These are phyloP conservation scores for Palythoa caribaeorum DNA, from an alignment of 92 coral and sea anemone species.

Conservation along the genomic window DNA sequence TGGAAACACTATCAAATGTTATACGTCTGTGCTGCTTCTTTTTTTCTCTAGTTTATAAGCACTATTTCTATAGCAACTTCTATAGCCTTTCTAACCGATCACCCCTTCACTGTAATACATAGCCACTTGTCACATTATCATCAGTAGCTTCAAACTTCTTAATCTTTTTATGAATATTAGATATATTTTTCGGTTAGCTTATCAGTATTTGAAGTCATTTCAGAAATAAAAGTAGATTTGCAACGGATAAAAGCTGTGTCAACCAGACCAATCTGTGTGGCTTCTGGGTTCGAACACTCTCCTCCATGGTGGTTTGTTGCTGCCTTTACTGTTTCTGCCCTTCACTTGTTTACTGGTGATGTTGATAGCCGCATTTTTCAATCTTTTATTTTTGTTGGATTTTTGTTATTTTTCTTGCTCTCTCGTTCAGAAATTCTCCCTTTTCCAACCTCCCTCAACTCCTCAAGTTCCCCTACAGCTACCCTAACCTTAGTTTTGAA, in stretches of 20 bases:
- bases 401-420: background rate
- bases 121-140: slow-evolving; percentile 21
- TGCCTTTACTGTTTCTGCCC: slow-evolving; percentile 10
- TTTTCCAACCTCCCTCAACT: background rate
- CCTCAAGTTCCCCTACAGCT: too few species aligned
- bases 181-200: slow-evolving; percentile 50
- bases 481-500: too few species aligned
- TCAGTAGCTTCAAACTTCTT: background rate
- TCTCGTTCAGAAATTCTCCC: too few species aligned
- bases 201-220: slow-evolving; percentile 6
- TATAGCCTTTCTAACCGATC: background rate
- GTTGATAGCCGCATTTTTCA: too few species aligned
- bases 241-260: too few species aligned
- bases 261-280: slow-evolving; percentile 49
- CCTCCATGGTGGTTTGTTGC: slow-evolving; percentile 44
- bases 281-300: slow-evolving; percentile 12
- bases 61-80: background rate
- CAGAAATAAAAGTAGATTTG: too few species aligned
- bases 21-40: slow-evolving; percentile 36
- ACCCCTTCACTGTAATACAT: slow-evolving; percentile 9
- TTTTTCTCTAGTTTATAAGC: background rate
- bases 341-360: background rate
- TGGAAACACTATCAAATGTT: slow-evolving; percentile 34
- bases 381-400: too few species aligned
- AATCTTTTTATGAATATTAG: slow-evolving; percentile 37